phyloP scores from a whole-genome alignment of 2,113 vertebrate genomes.

The Onychostoma macrolepis region DNA sequence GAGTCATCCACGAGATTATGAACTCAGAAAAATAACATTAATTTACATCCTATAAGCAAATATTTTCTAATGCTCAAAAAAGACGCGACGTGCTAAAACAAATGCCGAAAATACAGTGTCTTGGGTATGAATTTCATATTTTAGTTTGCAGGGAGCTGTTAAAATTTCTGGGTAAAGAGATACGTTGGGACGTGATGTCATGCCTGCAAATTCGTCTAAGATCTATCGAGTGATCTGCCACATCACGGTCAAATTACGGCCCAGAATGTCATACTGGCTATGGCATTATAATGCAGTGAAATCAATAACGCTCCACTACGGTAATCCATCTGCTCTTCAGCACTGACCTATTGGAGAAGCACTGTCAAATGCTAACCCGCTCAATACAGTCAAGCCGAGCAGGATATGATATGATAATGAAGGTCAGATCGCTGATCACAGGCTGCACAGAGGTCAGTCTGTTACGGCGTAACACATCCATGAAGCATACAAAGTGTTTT shows the following conservation, averaged over 20 bases:
- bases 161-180: constrained; percentile 4
- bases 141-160: background rate
- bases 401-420: constrained; percentile 57
- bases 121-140: background rate
- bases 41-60: constrained; percentile 2
- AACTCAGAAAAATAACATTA: background rate
- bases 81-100: background rate
- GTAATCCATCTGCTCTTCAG: constrained; percentile 62
- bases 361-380: constrained; percentile 70
- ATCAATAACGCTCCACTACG: constrained; percentile 67
- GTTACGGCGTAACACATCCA: background rate
- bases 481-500: background rate
- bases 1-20: background rate
- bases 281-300: constrained; percentile 52
- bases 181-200: background rate
- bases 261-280: constrained; percentile 26
- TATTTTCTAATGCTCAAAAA: background rate
- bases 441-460: background rate
- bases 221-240: constrained; percentile 22
- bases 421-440: constrained; percentile 58
- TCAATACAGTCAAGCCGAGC: constrained; percentile 63
- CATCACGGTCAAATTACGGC: constrained; percentile 29
- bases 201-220: background rate
- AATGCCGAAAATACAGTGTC: too few species aligned
- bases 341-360: constrained; percentile 71